phyloP scores from a whole-genome alignment of 37 sponge, comb jelly and placozoan genomes.

The Aplysina aerophoba region DNA sequence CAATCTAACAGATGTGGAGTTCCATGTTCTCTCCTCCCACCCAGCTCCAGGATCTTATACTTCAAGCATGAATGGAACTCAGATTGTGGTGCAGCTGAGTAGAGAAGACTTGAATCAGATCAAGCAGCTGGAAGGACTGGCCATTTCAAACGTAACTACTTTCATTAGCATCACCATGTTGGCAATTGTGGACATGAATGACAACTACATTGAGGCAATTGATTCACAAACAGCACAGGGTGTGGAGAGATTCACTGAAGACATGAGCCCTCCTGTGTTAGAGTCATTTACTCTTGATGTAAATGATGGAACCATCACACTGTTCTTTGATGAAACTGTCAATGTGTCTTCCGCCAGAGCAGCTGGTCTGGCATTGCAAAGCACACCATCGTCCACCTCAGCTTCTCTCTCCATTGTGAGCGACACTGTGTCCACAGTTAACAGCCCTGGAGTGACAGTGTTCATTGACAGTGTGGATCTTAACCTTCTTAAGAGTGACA shows the following conservation, averaged over 20 bases:
- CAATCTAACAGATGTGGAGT: slow-evolving; percentile 45
- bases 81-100: slow-evolving; percentile 44
- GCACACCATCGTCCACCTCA: background rate
- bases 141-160: slow-evolving; percentile 41
- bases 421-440: slow-evolving; percentile 27
- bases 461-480: slow-evolving; percentile 58
- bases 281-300: slow-evolving; percentile 67
- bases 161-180: slow-evolving; percentile 55
- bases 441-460: slow-evolving; percentile 45
- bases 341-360: slow-evolving; percentile 55
- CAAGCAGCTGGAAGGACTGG: slow-evolving; percentile 60
- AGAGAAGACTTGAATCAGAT: slow-evolving; percentile 70
- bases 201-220: slow-evolving; percentile 42
- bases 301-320: slow-evolving; percentile 44
- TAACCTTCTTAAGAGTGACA: slow-evolving; percentile 68
- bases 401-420: slow-evolving; percentile 26
- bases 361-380: slow-evolving; percentile 51
- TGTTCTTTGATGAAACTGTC: slow-evolving; percentile 89
- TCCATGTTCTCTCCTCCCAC: slow-evolving; percentile 30
- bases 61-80: slow-evolving; percentile 57
- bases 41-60: slow-evolving; percentile 40
- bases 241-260: slow-evolving; percentile 51
- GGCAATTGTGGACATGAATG: slow-evolving; percentile 77
- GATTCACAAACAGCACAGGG: slow-evolving; percentile 13
- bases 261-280: slow-evolving; percentile 65